These are phyloP conservation scores for Sardinella longiceps DNA, from an alignment of 2,797 vertebrate genomes.

Conservation along the genomic window DNA sequence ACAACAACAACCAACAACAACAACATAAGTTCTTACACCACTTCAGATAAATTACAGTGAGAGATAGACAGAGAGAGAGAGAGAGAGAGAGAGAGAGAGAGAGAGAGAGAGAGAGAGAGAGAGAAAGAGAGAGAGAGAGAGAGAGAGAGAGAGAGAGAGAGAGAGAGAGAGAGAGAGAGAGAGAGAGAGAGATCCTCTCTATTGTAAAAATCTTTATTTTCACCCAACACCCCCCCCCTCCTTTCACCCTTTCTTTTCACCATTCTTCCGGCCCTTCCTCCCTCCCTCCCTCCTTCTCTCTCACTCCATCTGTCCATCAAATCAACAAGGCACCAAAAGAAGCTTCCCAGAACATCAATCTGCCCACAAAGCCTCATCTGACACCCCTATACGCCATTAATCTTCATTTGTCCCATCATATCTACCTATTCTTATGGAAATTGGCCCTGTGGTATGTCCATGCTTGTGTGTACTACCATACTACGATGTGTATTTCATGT, in stretches of 20 bases:
- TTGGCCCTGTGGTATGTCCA: slow-evolving; percentile 62
- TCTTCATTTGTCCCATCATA: slow-evolving; percentile 83
- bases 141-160: not conserved
- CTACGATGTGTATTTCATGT: too few species aligned
- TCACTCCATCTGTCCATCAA: slow-evolving; percentile 55
- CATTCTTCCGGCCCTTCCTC: slow-evolving; percentile 26
- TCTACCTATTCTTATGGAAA: slow-evolving; percentile 83
- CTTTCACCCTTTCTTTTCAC: not conserved
- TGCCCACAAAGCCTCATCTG: slow-evolving; percentile 71
- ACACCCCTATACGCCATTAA: slow-evolving; percentile 76
- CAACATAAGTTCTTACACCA: not conserved
- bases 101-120: not conserved
- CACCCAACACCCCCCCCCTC: slow-evolving; percentile 48
- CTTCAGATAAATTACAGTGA: slow-evolving; percentile 31
- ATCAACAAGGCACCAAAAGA: slow-evolving; percentile 61
- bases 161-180: not conserved
- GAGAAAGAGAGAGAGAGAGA: not conserved
- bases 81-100: not conserved
- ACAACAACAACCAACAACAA: slow-evolving; percentile 4
- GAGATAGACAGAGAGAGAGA: not conserved
- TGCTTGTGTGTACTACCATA: slow-evolving; percentile 50
- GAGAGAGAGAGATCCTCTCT: not conserved
- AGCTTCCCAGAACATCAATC: slow-evolving; percentile 68
- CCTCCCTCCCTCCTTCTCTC: slow-evolving; percentile 39
- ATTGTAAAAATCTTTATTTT: slow-evolving; percentile 8